Evolutionary conservation across 2,888 invertebrate species (phyloP).

Genomic region (Notodonta ziczac): DNA sequence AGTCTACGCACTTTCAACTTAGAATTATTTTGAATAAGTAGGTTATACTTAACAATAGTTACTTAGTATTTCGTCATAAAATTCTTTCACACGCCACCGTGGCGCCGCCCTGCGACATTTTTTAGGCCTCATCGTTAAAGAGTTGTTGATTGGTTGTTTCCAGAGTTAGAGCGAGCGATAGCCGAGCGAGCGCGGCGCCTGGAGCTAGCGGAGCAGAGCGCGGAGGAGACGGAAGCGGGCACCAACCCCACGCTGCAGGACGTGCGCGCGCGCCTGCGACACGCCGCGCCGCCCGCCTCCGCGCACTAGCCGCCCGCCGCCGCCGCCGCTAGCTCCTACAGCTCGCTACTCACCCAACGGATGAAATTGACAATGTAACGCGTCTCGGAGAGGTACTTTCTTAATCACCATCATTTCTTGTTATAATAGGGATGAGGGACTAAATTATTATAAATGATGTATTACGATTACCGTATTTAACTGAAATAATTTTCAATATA

Average conservation of each 20-base stretch:
- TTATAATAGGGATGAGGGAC: too few relatives aligned
- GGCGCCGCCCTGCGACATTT: too few relatives aligned
- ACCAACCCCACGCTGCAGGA: constrained; percentile 75
- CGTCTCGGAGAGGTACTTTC: neutral
- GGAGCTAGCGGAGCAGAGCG: constrained; percentile 71
- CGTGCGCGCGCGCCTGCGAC: constrained; percentile 75
- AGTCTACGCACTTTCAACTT: too few relatives aligned
- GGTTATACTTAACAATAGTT: too few relatives aligned
- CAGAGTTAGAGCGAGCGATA: constrained; percentile 86
- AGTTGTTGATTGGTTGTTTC: constrained; percentile 32
- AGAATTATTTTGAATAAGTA: too few relatives aligned
- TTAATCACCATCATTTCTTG: neutral
- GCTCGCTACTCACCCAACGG: neutral
- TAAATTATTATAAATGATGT: too few relatives aligned
- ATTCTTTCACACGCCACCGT: too few relatives aligned
- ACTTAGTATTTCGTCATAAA: too few relatives aligned
- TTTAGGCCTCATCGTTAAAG: too few relatives aligned
- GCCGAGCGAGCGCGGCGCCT: constrained; percentile 85
- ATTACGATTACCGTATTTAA: too few relatives aligned
- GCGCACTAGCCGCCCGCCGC: constrained; percentile 58
- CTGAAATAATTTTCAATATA: too few relatives aligned
- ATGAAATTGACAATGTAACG: neutral
- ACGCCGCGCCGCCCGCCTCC: constrained; percentile 69
- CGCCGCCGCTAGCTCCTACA: neutral
- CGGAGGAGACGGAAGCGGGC: constrained; percentile 63